Evolutionary conservation across 2,797 vertebrate species (phyloP), one percentile per base, ranked within the genome.

Genomic region (Diplodus sargus): DNA sequence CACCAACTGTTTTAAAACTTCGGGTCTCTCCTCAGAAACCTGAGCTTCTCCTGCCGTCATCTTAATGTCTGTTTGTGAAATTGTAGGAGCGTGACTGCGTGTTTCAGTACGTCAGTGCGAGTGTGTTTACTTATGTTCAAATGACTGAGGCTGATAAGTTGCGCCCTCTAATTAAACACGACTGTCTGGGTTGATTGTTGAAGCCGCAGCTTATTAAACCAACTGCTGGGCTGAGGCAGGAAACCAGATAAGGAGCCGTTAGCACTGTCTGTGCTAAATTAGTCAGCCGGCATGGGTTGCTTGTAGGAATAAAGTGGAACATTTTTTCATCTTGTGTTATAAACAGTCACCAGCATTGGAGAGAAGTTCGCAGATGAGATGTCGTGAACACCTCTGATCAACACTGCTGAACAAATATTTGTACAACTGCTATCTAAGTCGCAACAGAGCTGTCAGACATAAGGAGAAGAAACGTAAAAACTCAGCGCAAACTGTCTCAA

Each of bases 201-300:
- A 78, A 81, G 80, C 78, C 48, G 81, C 81, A 30, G 66, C 45
- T 85, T 78, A 82, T 86, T 87, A 90, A 91, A 68, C 73, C 66
- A 82, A 79, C 87, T 87, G 79, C 87, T 87, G 82, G 74, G 66
- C 74, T 53, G 39, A 83, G 45, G 71, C 74, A 84, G 84, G 78
- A 91, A 90, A 80, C 85, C 68, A 93, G 92, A 91, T 92, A 91
- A 90, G 85, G 60, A 76, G 78, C 48, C 0, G 61, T 84, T 66
- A 25, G 49, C 56, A 34, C 76, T 90, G 83, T 91, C 87, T 84
- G 59, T 39, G 72, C 83, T 81, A 70, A 89, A 85, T 53, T 85
- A 79, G 69, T 82, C 68, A 23, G 54, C 23, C 81, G 74, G 76
- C 74, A 70, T 70, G 48, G 81, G 85, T 81, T n/a, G 30, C 84